These are phyloP conservation scores for Nautilus pompilius DNA, from an alignment of 1,140 invertebrate genomes.

Conservation along the genomic window DNA sequence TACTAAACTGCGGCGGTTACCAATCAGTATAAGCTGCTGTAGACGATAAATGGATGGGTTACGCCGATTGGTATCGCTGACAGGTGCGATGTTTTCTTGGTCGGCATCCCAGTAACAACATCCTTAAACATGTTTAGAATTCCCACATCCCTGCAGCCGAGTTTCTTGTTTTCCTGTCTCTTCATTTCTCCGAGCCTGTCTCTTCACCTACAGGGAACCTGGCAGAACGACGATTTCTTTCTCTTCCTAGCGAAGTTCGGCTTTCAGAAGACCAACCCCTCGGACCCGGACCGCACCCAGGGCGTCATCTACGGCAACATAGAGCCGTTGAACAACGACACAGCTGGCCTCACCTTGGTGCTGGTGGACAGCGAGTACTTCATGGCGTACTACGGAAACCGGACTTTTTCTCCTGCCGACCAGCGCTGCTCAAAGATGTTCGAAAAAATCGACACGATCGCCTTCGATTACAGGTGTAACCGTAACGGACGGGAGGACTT, in stretches of 20 bases:
- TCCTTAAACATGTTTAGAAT: too few relatives aligned
- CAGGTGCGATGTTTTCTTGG: too few relatives aligned
- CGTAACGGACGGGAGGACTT: constrained; percentile 76
- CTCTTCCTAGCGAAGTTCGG: constrained; percentile 92
- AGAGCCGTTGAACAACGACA: constrained; percentile 56
- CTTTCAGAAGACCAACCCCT: constrained; percentile 90
- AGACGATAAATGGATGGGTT: too few relatives aligned
- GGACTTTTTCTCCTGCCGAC: constrained; percentile 62
- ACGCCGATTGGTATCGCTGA: too few relatives aligned
- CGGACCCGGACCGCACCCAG: constrained; percentile 74
- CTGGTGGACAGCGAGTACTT: constrained; percentile 84
- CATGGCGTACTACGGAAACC: constrained; percentile 82
- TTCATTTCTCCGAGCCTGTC: neutral
- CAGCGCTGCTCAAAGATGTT: constrained; percentile 82
- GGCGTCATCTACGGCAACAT: constrained; percentile 91
- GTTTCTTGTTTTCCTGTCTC: neutral
- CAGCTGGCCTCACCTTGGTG: constrained; percentile 73
- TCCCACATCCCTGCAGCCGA: too few relatives aligned
- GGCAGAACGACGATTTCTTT: constrained; percentile 73
- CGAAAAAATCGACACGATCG: constrained; percentile 72
- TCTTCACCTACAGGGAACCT: constrained; percentile 50
- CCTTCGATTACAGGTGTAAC: constrained; percentile 80
- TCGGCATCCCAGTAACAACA: too few relatives aligned
- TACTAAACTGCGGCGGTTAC: too few relatives aligned
- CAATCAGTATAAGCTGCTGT: too few relatives aligned